Evolutionary conservation across 2,888 invertebrate genomes (phyloP).

Genomic region (Leucoptera coffeella): DNA sequence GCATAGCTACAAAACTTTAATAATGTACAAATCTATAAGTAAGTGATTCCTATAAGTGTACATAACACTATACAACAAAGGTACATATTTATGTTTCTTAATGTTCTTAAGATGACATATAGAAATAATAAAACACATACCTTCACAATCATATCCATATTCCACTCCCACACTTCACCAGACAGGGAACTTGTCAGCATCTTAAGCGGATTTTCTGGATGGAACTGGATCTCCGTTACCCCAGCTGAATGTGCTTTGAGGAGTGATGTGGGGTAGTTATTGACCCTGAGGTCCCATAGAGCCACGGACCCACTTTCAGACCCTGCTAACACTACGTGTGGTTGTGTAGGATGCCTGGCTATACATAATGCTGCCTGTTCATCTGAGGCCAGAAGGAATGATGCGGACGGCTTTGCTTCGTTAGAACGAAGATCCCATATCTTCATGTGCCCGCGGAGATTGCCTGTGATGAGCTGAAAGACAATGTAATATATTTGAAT

Average conservation of each 20-base stretch:
- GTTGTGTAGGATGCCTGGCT: conserved; percentile 80
- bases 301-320: conserved; percentile 82
- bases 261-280: conserved; percentile 74
- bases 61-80: too few species aligned
- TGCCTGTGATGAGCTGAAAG: conserved; percentile 70
- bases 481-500: too few species aligned
- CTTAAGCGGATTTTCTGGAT: conserved; percentile 79
- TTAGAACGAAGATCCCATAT: conserved; percentile 75
- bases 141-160: conserved; percentile 60
- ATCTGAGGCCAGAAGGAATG: conserved; percentile 70
- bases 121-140: too few species aligned
- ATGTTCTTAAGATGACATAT: too few species aligned
- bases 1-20: too few species aligned
- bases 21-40: too few species aligned
- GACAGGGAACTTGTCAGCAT: conserved; percentile 74
- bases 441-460: conserved; percentile 84
- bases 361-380: conserved; percentile 70
- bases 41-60: too few species aligned
- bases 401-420: conserved; percentile 57
- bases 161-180: conserved; percentile 90
- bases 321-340: conserved; percentile 77
- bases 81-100: too few species aligned
- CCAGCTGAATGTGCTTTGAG: conserved; percentile 70
- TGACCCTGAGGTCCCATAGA: conserved; percentile 85
- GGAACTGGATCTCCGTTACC: conserved; percentile 83